These are phyloP conservation scores for Pristionchus japonicus DNA, from an alignment of 2,888 invertebrate species.

Conservation along the genomic window DNA sequence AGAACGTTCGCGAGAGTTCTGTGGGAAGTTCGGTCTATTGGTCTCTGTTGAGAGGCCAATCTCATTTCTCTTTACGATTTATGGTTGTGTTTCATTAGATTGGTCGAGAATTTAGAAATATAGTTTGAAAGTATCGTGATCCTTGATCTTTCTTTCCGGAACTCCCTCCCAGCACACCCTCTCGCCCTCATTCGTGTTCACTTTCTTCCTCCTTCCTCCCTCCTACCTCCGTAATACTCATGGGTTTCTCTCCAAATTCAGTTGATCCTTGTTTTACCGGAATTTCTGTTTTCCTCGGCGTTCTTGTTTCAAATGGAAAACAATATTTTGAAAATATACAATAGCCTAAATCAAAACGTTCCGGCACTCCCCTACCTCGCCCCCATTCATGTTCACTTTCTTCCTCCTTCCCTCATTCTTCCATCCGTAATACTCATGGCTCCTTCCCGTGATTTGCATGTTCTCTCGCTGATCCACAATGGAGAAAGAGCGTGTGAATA, in stretches of 20 bases:
- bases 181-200: conserved; percentile 10
- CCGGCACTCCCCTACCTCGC: not conserved
- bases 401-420: not conserved
- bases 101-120: too few species aligned
- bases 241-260: not conserved
- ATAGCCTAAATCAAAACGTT: too few species aligned
- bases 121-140: not conserved
- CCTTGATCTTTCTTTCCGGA: not conserved
- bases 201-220: conserved; percentile 9
- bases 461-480: conserved; percentile 35
- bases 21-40: not conserved
- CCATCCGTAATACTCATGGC: not conserved
- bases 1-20: not conserved
- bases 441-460: not conserved
- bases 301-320: too few species aligned
- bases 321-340: too few species aligned
- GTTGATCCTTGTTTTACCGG: too few species aligned
- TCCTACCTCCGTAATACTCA: not conserved
- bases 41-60: not conserved
- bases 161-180: not conserved
- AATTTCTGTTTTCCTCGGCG: too few species aligned
- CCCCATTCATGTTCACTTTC: conserved; percentile 23
- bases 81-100: too few species aligned
- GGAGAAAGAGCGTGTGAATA: not conserved
- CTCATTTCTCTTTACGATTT: not conserved